Base-by-base conservation (phyloP, 2,888 invertebrate species). In the Cecidostiba fungosa region DNA sequence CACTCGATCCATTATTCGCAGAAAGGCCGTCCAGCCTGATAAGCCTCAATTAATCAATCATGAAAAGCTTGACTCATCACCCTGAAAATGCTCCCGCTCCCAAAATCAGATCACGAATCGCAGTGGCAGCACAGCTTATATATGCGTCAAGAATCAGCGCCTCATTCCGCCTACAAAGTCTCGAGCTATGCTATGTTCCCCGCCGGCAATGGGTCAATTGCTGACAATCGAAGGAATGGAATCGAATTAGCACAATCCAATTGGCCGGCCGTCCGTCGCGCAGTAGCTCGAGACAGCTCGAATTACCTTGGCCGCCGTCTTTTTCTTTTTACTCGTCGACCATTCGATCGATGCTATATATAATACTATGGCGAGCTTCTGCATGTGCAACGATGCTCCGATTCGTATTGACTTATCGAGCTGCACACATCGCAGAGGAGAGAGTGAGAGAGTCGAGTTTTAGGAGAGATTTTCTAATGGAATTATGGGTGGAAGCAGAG, bases 201-300 rank as follows among this genome's bases (percentile, higher is more conserved):
- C n/a, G 23, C 29, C 88, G 89, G 89, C 89, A 90, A 89, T 89
- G 89, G 89, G 90, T 90, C 92, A 92, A 91, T 91, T 91, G 90
- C 88, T 87, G 88, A 88, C 89, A 87, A 89, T 90, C 89, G 89
- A 89, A 89, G 89, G 89, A 89, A 88, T 87, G 86, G 88, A 91
- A 92, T 90, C 90, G 89, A 92, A 92, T 92, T 92, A 91, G 90
- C 91, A 89, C 91, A 90, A 91, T 89, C 89, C 90, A 90, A 91
- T 91, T 90, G 90, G 89, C 89, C 80, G 79, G 80, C 83, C 77
- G 59, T 82, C 82, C 72, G 29, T 39, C 77, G 26, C 43, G 14
- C 39, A 3, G n/a, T n/a, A n/a, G 66, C 47, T 23, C 36, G 32
- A 47, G 78, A 66, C 70, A 26, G 36, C 36, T 72, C 62, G 72